A percentile compares a stretch with the other conserved stretches of the same genome.
Conservation (phyloP, 2,113 vertebrate genomes). For the Sminthopsis crassicaudata region DNA sequence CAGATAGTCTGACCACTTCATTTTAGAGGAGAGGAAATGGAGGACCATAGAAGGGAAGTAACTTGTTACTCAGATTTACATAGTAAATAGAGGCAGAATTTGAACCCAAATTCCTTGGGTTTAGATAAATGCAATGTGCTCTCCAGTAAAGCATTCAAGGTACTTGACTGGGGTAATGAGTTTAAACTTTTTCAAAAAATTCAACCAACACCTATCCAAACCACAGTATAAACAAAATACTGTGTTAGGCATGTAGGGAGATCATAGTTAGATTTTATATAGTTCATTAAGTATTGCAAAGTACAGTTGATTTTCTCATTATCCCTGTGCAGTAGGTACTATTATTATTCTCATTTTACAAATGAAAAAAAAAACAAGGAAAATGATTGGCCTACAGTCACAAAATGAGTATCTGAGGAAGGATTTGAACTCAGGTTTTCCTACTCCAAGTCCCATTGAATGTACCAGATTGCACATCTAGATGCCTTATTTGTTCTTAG, state of each 20-base stretch:
- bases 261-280: background rate
- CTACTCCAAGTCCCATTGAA: background rate
- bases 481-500: background rate
- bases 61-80: background rate
- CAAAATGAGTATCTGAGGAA: background rate
- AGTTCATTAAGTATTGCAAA: background rate
- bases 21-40: background rate
- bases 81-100: background rate
- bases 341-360: background rate
- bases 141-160: background rate
- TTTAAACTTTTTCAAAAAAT: background rate
- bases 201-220: background rate
- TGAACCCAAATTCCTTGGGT: background rate
- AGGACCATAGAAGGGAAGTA: background rate
- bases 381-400: background rate
- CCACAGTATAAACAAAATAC: background rate
- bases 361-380: background rate
- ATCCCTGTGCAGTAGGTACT: background rate
- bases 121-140: background rate
- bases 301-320: background rate
- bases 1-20: no score
- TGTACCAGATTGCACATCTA: background rate
- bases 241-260: background rate
- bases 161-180: background rate
- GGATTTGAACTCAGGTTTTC: background rate